Conservation (phyloP, 2,113 vertebrate genomes). For the Vulpes ferrilata region DNA sequence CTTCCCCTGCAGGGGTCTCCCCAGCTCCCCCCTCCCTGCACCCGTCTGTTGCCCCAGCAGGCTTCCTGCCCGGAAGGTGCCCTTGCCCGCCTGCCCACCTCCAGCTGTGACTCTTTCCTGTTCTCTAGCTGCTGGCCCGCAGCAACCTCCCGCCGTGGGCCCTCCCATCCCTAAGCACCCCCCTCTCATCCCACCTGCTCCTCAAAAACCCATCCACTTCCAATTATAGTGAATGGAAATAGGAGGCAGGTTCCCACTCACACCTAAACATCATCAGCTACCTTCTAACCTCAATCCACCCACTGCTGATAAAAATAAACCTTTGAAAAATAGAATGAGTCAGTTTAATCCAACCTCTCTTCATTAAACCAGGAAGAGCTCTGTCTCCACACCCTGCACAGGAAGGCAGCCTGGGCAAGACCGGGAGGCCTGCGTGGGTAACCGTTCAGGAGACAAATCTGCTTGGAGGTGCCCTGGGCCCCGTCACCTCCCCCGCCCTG, state of each 20-base stretch:
- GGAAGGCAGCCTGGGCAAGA: neutral
- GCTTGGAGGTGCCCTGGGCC: too few species aligned
- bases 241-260: slow-evolving; percentile 45
- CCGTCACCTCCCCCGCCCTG: neutral
- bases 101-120: neutral
- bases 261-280: slow-evolving; percentile 1
- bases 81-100: neutral
- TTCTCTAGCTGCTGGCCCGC: slow-evolving; percentile 7
- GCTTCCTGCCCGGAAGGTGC: neutral
- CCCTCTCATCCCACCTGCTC: neutral
- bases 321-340: slow-evolving; percentile 59
- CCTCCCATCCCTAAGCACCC: neutral
- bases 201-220: neutral
- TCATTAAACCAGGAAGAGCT: neutral
- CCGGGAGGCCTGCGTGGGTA: neutral
- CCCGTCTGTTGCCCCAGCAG: neutral
- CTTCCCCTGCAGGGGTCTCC: neutral
- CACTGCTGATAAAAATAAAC: slow-evolving; percentile 65
- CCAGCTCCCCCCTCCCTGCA: neutral
- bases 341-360: neutral
- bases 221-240: slow-evolving; percentile 53
- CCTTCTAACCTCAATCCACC: slow-evolving; percentile 31
- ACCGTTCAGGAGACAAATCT: neutral
- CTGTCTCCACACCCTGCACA: neutral
- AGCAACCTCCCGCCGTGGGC: neutral